Evolutionary conservation across 2,888 invertebrate genomes (phyloP).

Genomic region (Octodonta nipae): DNA sequence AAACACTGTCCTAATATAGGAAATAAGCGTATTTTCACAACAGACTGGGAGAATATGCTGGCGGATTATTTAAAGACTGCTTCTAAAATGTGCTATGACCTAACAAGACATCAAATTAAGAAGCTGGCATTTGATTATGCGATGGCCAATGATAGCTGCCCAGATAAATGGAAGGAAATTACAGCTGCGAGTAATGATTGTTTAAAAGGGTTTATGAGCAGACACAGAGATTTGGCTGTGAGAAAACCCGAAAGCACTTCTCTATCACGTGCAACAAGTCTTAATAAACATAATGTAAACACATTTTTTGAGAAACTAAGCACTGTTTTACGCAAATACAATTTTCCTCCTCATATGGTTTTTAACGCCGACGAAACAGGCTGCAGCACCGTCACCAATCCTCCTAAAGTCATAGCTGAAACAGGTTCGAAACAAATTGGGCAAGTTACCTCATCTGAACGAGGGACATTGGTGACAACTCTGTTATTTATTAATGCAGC

Average conservation of each 20-base stretch:
- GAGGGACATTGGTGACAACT: slow-evolving; percentile 2
- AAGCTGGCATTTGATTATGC: slow-evolving; percentile 4
- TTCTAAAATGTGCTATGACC: slow-evolving; percentile 4
- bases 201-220: slow-evolving; percentile 1
- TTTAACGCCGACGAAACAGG: slow-evolving; percentile 10
- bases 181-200: slow-evolving; percentile 1
- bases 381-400: slow-evolving; percentile 11
- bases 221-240: neutral
- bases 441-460: slow-evolving; percentile 4
- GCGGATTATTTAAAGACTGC: slow-evolving; percentile 4
- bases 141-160: neutral
- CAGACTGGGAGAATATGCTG: too few species aligned
- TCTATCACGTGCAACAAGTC: neutral
- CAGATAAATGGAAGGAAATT: slow-evolving; percentile 3
- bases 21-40: too few species aligned
- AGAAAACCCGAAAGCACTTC: slow-evolving; percentile 4
- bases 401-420: slow-evolving; percentile 11
- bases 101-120: neutral
- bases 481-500: slow-evolving; percentile 4
- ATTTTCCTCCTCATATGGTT: slow-evolving; percentile 3
- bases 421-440: slow-evolving; percentile 10
- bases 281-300: neutral
- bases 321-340: slow-evolving; percentile 2
- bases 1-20: neutral
- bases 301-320: neutral